Evolutionary conservation across 2,888 invertebrate species (phyloP).

Genomic region (Steinernema carpocapsae): DNA sequence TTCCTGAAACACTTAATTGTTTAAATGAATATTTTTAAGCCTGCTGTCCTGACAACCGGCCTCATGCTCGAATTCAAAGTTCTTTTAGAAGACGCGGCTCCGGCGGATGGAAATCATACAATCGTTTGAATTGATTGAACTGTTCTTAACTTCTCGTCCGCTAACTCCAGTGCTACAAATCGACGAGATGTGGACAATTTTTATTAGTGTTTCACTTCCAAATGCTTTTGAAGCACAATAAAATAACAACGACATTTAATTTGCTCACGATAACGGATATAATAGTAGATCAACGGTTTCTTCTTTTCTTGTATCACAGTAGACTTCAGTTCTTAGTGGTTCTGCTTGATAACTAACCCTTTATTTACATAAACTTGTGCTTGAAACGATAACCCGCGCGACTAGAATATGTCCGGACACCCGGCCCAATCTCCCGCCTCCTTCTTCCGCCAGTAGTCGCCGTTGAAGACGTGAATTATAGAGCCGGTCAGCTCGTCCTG

Average conservation of each 20-base stretch:
- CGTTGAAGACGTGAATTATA: constrained; percentile 80
- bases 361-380: neutral
- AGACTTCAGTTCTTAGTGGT: too few relatives aligned
- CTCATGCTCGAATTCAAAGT: neutral
- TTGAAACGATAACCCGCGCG: neutral
- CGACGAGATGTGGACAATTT: neutral
- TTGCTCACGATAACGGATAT: too few relatives aligned
- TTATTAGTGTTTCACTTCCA: neutral
- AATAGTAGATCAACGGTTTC: too few relatives aligned
- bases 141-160: neutral
- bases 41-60: neutral
- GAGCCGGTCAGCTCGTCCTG: constrained; percentile 75
- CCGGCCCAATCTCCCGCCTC: constrained; percentile 82
- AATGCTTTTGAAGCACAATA: constrained; percentile 12
- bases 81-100: neutral
- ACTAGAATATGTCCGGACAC: constrained; percentile 84
- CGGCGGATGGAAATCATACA: neutral
- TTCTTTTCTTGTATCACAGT: too few relatives aligned
- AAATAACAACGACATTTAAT: neutral
- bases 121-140: neutral
- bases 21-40: too few relatives aligned
- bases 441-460: constrained; percentile 90
- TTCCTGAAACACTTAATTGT: too few relatives aligned
- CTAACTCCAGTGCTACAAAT: neutral
- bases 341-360: too few relatives aligned